phyloP scores from a whole-genome alignment of 2,888 invertebrate species.

The Calephelis perditalis region DNA sequence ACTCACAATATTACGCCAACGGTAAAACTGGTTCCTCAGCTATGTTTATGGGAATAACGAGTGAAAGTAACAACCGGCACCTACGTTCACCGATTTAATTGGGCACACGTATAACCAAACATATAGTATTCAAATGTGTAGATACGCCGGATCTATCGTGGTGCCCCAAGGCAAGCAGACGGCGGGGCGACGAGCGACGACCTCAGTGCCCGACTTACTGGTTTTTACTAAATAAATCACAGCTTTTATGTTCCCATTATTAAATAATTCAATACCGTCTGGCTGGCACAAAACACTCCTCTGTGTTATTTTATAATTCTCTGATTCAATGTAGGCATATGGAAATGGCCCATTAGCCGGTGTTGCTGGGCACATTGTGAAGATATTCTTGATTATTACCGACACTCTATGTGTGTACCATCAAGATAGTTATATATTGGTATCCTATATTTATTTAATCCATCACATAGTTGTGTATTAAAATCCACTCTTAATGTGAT shows the following conservation, averaged over 20 bases:
- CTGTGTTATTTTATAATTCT: conserved; percentile 1
- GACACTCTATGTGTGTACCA: too few relatives aligned
- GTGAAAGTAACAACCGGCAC: conserved; percentile 46
- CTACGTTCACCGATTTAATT: conserved; percentile 29
- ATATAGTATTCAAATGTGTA: conserved; percentile 41
- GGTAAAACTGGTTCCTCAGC: conserved; percentile 33
- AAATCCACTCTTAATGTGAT: too few relatives aligned
- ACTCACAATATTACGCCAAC: conserved; percentile 27
- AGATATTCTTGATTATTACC: too few relatives aligned
- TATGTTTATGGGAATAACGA: conserved; percentile 39
- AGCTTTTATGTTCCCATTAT: conserved; percentile 46
- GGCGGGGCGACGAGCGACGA: conserved; percentile 61
- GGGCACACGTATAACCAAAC: conserved; percentile 35
- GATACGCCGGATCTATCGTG: conserved; percentile 46
- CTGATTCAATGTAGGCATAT: not conserved
- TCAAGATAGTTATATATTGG: too few relatives aligned
- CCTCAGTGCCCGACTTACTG: conserved; percentile 57
- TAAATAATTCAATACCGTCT: conserved; percentile 61
- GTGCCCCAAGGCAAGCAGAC: conserved; percentile 66
- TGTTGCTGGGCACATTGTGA: not conserved
- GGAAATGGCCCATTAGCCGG: not conserved
- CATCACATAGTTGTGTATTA: too few relatives aligned
- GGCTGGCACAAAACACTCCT: conserved; percentile 41
- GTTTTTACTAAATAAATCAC: conserved; percentile 61
- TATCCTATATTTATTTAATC: too few relatives aligned